Conservation (phyloP, 2,888 invertebrate genomes). For the Carcina quercana region DNA sequence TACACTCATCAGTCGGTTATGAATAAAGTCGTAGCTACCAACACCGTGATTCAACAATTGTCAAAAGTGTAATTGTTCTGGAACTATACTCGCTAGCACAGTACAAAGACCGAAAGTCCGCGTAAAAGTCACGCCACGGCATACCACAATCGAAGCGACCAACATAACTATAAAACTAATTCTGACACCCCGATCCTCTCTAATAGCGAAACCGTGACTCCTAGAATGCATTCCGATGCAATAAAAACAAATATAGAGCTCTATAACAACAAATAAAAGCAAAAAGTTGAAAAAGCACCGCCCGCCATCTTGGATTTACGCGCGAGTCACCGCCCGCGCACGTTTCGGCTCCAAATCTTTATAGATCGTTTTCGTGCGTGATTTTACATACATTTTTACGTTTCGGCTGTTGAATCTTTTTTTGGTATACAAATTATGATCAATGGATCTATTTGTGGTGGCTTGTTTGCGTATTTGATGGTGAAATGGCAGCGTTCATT, state of each 20-base stretch:
- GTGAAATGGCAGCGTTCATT: too few relatives aligned
- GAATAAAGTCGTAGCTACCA: too few relatives aligned
- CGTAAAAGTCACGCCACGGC: too few relatives aligned
- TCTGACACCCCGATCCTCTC: slow-evolving; percentile 27
- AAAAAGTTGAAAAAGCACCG: slow-evolving; percentile 44
- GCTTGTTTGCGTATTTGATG: slow-evolving; percentile 13
- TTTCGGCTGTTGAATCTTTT: slow-evolving; percentile 21
- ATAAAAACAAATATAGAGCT: slow-evolving; percentile 67
- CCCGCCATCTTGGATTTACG: slow-evolving; percentile 36
- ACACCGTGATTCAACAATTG: too few relatives aligned
- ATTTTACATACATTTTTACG: slow-evolving; percentile 29
- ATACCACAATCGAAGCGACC: too few relatives aligned
- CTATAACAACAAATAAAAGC: slow-evolving; percentile 58
- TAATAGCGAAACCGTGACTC: slow-evolving; percentile 65
- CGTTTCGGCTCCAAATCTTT: slow-evolving; percentile 54
- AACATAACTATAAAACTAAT: slow-evolving; percentile 26
- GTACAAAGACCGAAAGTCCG: too few relatives aligned
- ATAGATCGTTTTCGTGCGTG: slow-evolving; percentile 71
- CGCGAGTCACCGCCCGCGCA: slow-evolving; percentile 37
- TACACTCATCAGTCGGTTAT: too few relatives aligned
- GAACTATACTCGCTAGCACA: too few relatives aligned
- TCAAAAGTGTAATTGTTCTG: too few relatives aligned
- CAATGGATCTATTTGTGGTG: slow-evolving; percentile 34
- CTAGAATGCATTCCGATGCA: slow-evolving; percentile 53
- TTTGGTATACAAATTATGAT: slow-evolving; percentile 30